Evolutionary conservation across 2,888 invertebrate genomes (phyloP).

Genomic region (Abscondita cerata): DNA sequence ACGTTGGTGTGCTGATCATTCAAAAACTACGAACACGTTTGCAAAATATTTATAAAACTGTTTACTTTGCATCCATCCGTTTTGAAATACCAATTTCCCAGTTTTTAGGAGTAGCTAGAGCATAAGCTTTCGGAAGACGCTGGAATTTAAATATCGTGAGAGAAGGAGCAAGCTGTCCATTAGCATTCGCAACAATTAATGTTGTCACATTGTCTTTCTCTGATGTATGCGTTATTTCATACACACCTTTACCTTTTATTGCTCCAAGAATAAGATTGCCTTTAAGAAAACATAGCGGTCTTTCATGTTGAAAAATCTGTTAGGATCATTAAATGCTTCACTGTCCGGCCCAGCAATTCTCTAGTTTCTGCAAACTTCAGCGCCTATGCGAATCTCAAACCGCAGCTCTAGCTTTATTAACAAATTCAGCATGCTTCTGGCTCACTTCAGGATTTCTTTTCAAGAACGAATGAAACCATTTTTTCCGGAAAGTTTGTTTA

Average conservation of each 20-base stretch:
- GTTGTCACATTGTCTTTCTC: background rate
- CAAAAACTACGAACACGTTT: too few relatives aligned
- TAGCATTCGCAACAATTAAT: background rate
- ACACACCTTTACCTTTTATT: background rate
- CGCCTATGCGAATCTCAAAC: background rate
- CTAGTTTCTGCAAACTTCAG: background rate
- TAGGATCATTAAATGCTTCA: background rate
- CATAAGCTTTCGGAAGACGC: too few relatives aligned
- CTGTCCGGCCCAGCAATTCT: background rate
- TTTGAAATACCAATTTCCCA: background rate
- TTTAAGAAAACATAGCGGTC: too few relatives aligned
- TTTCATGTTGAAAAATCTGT: too few relatives aligned
- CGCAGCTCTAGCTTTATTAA: background rate
- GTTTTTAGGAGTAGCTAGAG: background rate
- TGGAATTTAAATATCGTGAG: too few relatives aligned
- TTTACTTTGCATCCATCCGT: background rate
- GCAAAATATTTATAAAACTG: too few relatives aligned
- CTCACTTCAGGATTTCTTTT: background rate
- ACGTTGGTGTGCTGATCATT: too few relatives aligned
- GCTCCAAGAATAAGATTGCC: background rate
- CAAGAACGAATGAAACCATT: background rate
- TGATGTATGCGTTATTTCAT: background rate
- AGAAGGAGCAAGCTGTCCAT: background rate
- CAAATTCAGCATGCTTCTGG: background rate
- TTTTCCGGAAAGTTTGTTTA: too few relatives aligned